A percentile compares a stretch with the other conserved stretches of the same genome.
Conservation (phyloP, 53 echinoderm and acorn worm species). For the Stichopus horrens region DNA sequence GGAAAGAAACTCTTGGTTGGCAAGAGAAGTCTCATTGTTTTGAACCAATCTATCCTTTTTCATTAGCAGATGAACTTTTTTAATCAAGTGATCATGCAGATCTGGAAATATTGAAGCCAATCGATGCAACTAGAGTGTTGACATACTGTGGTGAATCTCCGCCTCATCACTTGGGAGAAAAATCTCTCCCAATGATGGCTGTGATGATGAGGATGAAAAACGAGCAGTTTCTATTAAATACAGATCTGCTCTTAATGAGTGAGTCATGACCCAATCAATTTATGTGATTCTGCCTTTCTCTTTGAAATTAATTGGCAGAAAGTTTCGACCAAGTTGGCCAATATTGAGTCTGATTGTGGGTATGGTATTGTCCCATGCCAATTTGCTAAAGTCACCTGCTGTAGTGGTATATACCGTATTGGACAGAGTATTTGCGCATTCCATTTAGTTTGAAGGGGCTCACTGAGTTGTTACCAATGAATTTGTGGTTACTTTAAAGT, state of each 20-base stretch:
- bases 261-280: conserved; percentile 2
- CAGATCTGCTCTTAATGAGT: conserved; percentile 5
- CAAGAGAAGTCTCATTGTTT: background rate
- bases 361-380: background rate
- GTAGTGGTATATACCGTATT: background rate
- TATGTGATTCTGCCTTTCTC: conserved; percentile 2
- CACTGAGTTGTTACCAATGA: no score
- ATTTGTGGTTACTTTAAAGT: no score
- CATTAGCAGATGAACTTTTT: background rate
- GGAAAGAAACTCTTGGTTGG: no score
- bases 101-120: background rate
- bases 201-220: background rate
- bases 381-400: background rate
- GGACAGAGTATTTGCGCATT: no score
- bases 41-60: background rate
- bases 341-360: background rate
- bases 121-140: background rate
- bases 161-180: no score
- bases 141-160: no score
- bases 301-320: background rate
- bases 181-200: no score
- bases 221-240: background rate
- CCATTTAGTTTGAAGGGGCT: no score
- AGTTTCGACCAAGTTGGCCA: background rate
- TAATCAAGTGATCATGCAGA: conserved; percentile 8